phyloP scores from a whole-genome alignment of 2,888 invertebrate genomes.

The Proisotoma minuta region DNA sequence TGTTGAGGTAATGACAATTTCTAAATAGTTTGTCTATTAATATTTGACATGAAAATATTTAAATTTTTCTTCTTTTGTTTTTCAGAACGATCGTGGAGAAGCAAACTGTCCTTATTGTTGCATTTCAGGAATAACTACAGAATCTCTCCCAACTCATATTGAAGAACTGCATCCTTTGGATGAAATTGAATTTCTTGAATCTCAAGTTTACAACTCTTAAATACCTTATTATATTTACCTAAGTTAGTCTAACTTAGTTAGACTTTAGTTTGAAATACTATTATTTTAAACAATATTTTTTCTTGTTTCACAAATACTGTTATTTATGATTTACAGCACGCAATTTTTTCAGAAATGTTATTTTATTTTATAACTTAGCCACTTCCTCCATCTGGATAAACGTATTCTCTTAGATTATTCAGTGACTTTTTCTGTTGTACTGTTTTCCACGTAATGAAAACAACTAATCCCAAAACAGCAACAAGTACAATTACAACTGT shows the following conservation, averaged over 20 bases:
- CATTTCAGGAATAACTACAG: background rate
- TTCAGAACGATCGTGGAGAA: background rate
- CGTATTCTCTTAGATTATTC: conserved; percentile 2
- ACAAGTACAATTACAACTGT: background rate
- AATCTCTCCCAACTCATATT: background rate
- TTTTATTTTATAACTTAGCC: background rate
- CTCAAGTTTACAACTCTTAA: background rate
- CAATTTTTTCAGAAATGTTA: background rate
- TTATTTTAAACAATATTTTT: too few relatives aligned
- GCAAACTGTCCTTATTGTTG: background rate
- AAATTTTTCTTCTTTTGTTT: background rate
- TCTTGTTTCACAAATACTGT: too few relatives aligned
- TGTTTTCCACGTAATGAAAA: background rate
- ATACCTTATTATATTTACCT: too few relatives aligned
- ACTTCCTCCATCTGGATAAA: background rate
- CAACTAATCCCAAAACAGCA: background rate
- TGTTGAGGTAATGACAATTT: background rate
- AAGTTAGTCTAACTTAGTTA: too few relatives aligned
- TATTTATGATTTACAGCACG: background rate
- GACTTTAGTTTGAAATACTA: too few relatives aligned
- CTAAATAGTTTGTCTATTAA: background rate
- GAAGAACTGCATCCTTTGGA: background rate
- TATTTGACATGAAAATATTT: background rate
- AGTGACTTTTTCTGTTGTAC: conserved; percentile 5
- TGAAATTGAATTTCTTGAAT: background rate